Percentiles rank a stretch among this genome's conserved stretches.
phyloP scores from a whole-genome alignment of 2,888 invertebrate species.

The Spilosoma lubricipeda region DNA sequence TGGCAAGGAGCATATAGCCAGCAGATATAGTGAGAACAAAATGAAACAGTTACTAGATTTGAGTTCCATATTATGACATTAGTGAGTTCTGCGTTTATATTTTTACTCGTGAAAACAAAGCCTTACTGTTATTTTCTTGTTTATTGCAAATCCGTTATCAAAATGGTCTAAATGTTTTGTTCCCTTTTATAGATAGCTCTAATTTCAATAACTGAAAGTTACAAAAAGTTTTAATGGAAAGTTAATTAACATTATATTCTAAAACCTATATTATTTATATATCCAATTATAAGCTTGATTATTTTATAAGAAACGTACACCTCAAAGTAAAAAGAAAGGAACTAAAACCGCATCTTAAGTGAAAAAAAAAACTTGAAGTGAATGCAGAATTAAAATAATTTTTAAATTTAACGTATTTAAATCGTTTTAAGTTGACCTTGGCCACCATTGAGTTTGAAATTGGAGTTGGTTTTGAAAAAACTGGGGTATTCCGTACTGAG shows the following conservation, averaged over 20 bases:
- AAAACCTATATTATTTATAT: too few relatives aligned
- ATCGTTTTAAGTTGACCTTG: neutral
- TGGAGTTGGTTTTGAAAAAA: neutral
- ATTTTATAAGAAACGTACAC: neutral
- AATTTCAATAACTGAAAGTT: too few relatives aligned
- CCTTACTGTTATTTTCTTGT: neutral
- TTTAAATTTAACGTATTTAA: neutral
- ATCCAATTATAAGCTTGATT: too few relatives aligned
- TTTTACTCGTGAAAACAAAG: neutral
- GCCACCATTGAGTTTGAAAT: neutral
- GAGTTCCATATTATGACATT: neutral
- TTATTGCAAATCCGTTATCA: neutral
- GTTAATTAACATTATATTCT: too few relatives aligned
- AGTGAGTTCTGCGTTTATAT: neutral
- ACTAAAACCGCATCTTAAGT: too few relatives aligned
- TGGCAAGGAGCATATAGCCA: neutral
- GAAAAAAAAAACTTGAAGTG: too few relatives aligned
- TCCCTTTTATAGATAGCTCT: neutral
- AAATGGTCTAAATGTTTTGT: too few relatives aligned
- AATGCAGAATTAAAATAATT: neutral
- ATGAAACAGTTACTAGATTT: too few relatives aligned
- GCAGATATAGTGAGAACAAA: neutral
- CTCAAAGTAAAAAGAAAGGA: neutral
- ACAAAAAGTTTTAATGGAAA: too few relatives aligned
- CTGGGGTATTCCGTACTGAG: neutral